phyloP scores from a whole-genome alignment of 2,113 vertebrate species.

The Sclerurus mexicanus region DNA sequence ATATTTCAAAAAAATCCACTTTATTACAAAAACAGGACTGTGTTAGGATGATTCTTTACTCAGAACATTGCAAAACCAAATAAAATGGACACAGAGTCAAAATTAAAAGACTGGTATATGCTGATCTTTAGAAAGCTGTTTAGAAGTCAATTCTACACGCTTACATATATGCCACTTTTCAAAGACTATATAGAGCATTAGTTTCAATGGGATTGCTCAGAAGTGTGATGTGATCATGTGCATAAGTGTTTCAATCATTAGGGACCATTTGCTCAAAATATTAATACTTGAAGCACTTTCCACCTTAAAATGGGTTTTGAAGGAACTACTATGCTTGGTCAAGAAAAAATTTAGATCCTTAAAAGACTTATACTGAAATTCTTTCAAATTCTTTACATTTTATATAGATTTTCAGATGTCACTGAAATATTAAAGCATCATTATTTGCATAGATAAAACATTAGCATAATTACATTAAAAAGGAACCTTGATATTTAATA shows the following conservation, averaged over 20 bases:
- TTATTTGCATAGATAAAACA: neutral
- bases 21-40: conserved; percentile 76
- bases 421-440: neutral
- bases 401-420: neutral
- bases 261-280: neutral
- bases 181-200: neutral
- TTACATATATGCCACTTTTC: neutral
- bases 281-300: neutral
- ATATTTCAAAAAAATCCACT: conserved; percentile 80
- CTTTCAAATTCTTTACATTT: neutral
- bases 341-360: neutral
- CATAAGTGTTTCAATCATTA: neutral
- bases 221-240: neutral
- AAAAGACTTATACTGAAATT: neutral
- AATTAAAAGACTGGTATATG: neutral
- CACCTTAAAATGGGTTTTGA: neutral
- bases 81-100: conserved; percentile 21
- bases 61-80: conserved; percentile 43
- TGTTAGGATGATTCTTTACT: conserved; percentile 58
- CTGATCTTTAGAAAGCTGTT: neutral
- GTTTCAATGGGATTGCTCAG: neutral
- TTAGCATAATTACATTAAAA: neutral
- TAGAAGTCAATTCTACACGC: neutral
- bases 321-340: neutral
- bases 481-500: neutral